These are phyloP conservation scores for Hydropsyche tenuis DNA, from an alignment of 1,140 invertebrate species.

Conservation along the genomic window DNA sequence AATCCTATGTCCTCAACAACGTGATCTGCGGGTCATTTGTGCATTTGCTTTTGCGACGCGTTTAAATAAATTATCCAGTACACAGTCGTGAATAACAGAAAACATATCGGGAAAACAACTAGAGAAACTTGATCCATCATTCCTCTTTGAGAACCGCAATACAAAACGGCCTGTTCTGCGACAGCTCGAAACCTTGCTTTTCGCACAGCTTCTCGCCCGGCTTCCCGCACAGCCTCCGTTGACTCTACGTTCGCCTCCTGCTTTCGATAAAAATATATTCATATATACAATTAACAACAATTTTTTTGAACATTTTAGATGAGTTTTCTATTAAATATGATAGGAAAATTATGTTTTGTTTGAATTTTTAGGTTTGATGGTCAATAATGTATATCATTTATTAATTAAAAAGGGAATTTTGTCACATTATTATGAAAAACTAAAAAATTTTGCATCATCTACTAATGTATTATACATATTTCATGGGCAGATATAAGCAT, in stretches of 20 bases:
- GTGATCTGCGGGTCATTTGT: constrained; percentile 47
- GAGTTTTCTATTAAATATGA: too few relatives aligned
- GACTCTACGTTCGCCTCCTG: constrained; percentile 56
- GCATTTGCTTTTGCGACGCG: constrained; percentile 58
- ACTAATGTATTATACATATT: too few relatives aligned
- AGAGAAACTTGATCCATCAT: constrained; percentile 67
- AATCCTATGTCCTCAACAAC: constrained; percentile 33
- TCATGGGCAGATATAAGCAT: too few relatives aligned
- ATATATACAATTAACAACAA: not conserved
- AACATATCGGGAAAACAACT: constrained; percentile 73
- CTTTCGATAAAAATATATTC: constrained; percentile 18
- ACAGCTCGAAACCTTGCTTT: constrained; percentile 56
- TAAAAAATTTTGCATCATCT: too few relatives aligned
- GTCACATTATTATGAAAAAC: too few relatives aligned
- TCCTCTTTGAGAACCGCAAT: constrained; percentile 65
- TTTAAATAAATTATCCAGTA: constrained; percentile 75
- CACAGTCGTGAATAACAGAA: constrained; percentile 69
- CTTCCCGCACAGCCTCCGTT: constrained; percentile 53
- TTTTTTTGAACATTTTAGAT: too few relatives aligned
- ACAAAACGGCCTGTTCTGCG: constrained; percentile 63
- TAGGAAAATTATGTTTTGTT: too few relatives aligned
- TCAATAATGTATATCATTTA: too few relatives aligned
- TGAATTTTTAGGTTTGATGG: too few relatives aligned
- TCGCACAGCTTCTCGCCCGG: constrained; percentile 51
- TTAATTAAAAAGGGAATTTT: too few relatives aligned